A percentile compares a stretch with the other conserved stretches of the same genome.
These are phyloP conservation scores for Heliconius eleuchia DNA, from an alignment of 1,140 invertebrate species.

Conservation along the genomic window DNA sequence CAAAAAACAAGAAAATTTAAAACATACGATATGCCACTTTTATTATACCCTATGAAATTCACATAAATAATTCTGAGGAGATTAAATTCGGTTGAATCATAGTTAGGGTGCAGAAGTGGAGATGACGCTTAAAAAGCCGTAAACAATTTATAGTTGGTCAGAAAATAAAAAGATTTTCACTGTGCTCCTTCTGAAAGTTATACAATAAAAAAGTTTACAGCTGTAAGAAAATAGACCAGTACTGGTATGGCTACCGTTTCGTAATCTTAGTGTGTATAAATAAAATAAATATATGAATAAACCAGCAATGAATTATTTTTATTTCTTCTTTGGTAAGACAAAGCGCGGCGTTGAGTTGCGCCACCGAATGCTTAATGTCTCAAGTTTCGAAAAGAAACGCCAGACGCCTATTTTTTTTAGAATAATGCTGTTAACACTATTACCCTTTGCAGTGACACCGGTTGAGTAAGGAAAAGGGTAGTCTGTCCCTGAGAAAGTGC, in stretches of 20 bases:
- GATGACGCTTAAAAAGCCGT: conserved; percentile 62
- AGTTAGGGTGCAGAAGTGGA: conserved; percentile 45
- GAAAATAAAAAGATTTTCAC: conserved; percentile 70
- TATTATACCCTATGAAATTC: background rate
- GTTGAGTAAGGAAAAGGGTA: no score
- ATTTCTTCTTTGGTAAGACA: no score
- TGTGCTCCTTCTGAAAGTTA: conserved; percentile 56
- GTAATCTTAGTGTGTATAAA: conserved; percentile 8
- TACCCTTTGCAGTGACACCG: no score
- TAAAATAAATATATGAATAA: background rate
- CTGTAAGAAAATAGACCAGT: conserved; percentile 58
- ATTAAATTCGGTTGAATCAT: conserved; percentile 51
- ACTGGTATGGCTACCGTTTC: conserved; percentile 38
- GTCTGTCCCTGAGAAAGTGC: no score
- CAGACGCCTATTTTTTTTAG: no score
- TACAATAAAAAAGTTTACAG: conserved; percentile 66
- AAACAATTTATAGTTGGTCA: conserved; percentile 62
- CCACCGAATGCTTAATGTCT: no score
- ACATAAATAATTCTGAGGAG: conserved; percentile 19
- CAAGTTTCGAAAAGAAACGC: no score
- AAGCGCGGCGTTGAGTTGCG: no score
- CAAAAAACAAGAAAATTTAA: background rate
- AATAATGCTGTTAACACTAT: no score
- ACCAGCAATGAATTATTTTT: no score
- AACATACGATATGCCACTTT: background rate